Conservation (phyloP, 1,140 invertebrate genomes). For the Philotrypesis tridentata region DNA sequence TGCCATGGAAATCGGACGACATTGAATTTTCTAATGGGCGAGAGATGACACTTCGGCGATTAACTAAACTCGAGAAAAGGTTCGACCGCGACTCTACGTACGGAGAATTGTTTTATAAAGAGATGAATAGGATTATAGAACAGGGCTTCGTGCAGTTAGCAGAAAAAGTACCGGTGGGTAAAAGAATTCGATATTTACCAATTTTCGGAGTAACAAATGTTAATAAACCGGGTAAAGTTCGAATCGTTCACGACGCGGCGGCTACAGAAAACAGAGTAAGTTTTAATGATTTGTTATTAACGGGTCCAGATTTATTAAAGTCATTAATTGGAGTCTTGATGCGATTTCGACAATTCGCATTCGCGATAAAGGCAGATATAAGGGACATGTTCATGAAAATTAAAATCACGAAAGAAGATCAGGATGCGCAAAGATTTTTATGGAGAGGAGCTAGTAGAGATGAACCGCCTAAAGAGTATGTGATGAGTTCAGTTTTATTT, state of each 20-base stretch:
- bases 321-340: constrained; percentile 4
- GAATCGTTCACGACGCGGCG: background rate
- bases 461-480: background rate
- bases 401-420: constrained; percentile 5
- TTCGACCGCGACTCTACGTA: background rate
- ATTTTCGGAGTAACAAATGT: background rate
- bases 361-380: constrained; percentile 2
- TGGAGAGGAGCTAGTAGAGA: background rate
- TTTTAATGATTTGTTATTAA: constrained; percentile 13
- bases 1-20: background rate
- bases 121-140: background rate
- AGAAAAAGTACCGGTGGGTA: no score
- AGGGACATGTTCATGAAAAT: constrained; percentile 13
- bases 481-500: background rate
- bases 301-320: constrained; percentile 14
- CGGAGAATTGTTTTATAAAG: background rate
- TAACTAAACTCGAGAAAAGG: background rate
- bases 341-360: constrained; percentile 11
- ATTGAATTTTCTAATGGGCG: background rate
- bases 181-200: background rate
- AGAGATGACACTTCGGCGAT: background rate
- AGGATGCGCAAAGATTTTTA: constrained; percentile 7
- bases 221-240: background rate
- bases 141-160: background rate
- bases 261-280: background rate